A percentile compares a stretch with the other conserved stretches of the same genome.
These are phyloP conservation scores for Calyptommatus sinebrachiatus DNA, from an alignment of 2,113 vertebrate genomes.

Conservation along the genomic window DNA sequence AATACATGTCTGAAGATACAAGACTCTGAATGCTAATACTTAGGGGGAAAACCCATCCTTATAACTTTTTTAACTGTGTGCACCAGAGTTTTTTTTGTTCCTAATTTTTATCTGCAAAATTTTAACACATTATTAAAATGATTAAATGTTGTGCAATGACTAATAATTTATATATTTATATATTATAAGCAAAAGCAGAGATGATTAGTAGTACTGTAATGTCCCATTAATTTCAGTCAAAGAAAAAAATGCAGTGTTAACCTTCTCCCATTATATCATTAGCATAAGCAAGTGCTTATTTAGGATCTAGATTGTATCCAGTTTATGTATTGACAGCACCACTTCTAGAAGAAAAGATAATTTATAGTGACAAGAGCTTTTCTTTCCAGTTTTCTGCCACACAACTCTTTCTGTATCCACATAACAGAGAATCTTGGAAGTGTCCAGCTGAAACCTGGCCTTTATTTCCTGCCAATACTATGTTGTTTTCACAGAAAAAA, in stretches of 20 bases:
- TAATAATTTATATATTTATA: background rate
- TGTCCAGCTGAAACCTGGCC: background rate
- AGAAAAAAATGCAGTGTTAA: background rate
- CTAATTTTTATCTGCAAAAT: too few species aligned
- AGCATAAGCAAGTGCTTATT: background rate
- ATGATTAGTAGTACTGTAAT: background rate
- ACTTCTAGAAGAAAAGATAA: constrained; percentile 9
- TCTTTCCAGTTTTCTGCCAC: background rate
- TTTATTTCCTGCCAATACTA: background rate
- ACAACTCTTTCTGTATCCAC: background rate
- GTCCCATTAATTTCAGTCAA: background rate
- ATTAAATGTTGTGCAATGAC: background rate
- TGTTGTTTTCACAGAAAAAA: background rate
- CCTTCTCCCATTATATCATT: background rate
- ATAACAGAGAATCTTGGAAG: background rate
- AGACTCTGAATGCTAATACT: constrained; percentile 16
- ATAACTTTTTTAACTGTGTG: constrained; percentile 7
- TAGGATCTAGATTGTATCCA: background rate
- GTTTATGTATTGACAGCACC: background rate
- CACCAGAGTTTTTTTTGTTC: background rate
- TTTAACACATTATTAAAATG: background rate
- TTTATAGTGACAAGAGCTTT: background rate
- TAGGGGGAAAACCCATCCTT: background rate
- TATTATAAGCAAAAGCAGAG: constrained; percentile 9
- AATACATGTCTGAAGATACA: background rate